A percentile compares a stretch with the other conserved stretches of the same genome.
phyloP scores from a whole-genome alignment of 2,797 vertebrate genomes.

The Tokudaia muenninki region DNA sequence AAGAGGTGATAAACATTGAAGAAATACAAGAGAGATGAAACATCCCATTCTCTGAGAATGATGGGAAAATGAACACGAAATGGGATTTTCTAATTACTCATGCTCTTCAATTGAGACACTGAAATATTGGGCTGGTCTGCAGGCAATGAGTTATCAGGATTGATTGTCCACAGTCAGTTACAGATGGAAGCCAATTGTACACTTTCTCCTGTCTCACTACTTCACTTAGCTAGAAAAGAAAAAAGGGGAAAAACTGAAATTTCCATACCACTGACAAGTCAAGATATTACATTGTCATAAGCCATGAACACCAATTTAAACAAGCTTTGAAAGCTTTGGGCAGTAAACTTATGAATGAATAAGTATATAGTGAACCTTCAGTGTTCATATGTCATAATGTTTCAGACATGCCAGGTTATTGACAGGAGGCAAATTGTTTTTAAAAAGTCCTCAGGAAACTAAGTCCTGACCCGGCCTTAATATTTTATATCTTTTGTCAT shows the following conservation, averaged over 20 bases:
- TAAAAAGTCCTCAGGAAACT: constrained; percentile 59
- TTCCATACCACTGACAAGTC: constrained; percentile 19
- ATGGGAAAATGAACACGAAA: neutral
- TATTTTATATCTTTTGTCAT: constrained; percentile 25
- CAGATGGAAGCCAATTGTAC: neutral
- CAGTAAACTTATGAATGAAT: constrained; percentile 61
- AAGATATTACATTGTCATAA: constrained; percentile 57
- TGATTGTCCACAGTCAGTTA: neutral
- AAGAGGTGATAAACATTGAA: neutral
- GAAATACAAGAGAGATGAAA: neutral
- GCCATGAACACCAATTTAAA: constrained; percentile 66
- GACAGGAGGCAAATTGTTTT: constrained; percentile 50
- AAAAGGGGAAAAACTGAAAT: neutral
- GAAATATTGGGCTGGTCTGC: neutral
- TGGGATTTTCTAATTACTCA: constrained; percentile 33
- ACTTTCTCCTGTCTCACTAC: too few relatives aligned
- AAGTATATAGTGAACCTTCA: constrained; percentile 71
- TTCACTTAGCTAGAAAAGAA: neutral
- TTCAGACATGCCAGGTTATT: constrained; percentile 61
- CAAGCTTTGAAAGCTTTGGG: constrained; percentile 62
- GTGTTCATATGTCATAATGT: neutral
- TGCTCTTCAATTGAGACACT: constrained; percentile 38
- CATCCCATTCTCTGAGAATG: neutral
- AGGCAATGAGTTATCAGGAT: neutral
- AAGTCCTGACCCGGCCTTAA: constrained; percentile 7